These are phyloP conservation scores for Pristis pectinata DNA, from an alignment of 2,797 vertebrate genomes.

Conservation along the genomic window DNA sequence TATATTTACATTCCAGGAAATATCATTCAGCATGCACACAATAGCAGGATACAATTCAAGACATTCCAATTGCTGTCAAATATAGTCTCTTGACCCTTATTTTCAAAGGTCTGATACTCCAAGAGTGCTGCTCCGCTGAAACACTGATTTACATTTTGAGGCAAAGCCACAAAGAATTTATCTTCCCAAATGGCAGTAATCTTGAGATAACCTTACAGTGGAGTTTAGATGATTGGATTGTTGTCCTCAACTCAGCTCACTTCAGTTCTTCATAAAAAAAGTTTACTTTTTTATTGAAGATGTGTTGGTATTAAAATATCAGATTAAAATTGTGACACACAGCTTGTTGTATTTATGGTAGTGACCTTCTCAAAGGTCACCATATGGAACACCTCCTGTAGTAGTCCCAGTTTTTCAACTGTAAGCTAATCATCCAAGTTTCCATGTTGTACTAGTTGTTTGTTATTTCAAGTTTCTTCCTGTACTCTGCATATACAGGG, in stretches of 20 bases:
- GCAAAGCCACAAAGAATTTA: neutral
- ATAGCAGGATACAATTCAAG: neutral
- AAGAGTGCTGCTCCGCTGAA: neutral
- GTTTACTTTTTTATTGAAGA: neutral
- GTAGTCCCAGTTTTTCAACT: neutral
- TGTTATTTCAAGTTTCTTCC: neutral
- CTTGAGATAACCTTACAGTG: neutral
- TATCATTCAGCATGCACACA: neutral
- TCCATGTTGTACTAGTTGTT: neutral
- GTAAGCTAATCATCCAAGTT: slow-evolving; percentile 7
- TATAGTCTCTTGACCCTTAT: neutral
- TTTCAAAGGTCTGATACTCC: neutral
- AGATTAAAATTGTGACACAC: neutral
- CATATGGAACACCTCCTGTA: slow-evolving; percentile 19
- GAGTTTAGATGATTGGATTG: neutral
- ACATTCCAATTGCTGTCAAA: neutral
- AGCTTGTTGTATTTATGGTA: slow-evolving; percentile 30
- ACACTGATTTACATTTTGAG: neutral
- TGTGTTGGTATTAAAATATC: neutral
- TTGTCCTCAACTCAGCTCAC: neutral
- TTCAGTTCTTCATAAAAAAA: neutral
- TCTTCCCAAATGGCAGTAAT: neutral
- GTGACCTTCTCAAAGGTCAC: slow-evolving; percentile 20
- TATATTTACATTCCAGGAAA: slow-evolving; percentile 3
- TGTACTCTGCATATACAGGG: neutral